These are phyloP conservation scores for Apodemia hepburni DNA, from an alignment of 2,888 invertebrate genomes.

Conservation along the genomic window DNA sequence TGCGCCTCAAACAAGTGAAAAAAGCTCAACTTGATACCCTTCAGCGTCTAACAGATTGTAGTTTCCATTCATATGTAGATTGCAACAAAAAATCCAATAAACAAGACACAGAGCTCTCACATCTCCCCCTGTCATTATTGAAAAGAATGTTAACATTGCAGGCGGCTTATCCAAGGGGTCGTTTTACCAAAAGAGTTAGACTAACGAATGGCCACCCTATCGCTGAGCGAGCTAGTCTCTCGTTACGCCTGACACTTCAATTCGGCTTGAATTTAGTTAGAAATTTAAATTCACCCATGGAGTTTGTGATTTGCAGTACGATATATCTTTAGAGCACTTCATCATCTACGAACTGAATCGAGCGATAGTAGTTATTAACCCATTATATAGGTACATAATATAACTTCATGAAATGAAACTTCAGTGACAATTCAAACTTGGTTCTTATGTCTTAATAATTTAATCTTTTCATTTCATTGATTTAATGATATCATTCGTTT, in stretches of 20 bases:
- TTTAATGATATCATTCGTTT: no score
- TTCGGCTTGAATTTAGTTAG: conserved; percentile 60
- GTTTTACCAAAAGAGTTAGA: conserved; percentile 77
- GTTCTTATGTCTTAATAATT: no score
- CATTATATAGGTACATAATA: no score
- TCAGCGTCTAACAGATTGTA: conserved; percentile 66
- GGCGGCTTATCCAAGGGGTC: conserved; percentile 70
- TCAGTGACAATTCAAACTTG: no score
- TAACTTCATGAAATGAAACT: no score
- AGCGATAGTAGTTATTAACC: not conserved
- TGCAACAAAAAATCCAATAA: conserved; percentile 80
- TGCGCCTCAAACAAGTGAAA: conserved; percentile 4
- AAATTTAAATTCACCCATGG: conserved; percentile 39
- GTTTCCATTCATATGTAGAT: conserved; percentile 76
- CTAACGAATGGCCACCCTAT: conserved; percentile 73
- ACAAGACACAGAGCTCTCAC: conserved; percentile 68
- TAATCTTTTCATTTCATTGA: no score
- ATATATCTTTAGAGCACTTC: conserved; percentile 1
- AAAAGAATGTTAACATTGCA: conserved; percentile 77
- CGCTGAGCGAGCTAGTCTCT: conserved; percentile 37
- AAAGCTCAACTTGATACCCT: conserved; percentile 49
- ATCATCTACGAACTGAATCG: not conserved
- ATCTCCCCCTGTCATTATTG: conserved; percentile 75
- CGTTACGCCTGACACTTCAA: conserved; percentile 74
- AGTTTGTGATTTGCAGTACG: conserved; percentile 33